Evolutionary conservation across 2,888 invertebrate species (phyloP).

Genomic region (Smittia aterrima): DNA sequence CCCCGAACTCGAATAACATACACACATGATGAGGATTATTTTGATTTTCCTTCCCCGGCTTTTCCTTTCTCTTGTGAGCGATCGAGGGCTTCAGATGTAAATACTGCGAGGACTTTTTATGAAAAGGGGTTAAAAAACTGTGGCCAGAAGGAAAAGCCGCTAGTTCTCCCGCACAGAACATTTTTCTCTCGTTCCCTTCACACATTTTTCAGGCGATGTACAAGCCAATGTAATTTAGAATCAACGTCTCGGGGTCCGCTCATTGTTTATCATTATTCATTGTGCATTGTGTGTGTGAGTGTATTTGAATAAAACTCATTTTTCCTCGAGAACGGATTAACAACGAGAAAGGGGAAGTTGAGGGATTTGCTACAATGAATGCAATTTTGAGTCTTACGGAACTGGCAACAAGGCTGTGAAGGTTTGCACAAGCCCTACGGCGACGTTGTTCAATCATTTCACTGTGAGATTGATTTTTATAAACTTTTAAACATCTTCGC

Average conservation of each 20-base stretch:
- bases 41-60: neutral
- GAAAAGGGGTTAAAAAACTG: constrained; percentile 40
- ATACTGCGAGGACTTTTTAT: neutral
- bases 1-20: too few species aligned
- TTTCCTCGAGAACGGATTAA: neutral
- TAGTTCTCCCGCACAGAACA: constrained; percentile 37
- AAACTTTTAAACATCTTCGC: neutral
- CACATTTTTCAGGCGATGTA: neutral
- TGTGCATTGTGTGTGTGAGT: constrained; percentile 7
- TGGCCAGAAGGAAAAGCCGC: constrained; percentile 41
- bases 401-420: neutral
- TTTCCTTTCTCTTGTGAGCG: neutral
- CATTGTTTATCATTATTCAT: constrained; percentile 32
- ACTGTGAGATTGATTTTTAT: neutral
- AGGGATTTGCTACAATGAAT: constrained; percentile 8
- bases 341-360: neutral
- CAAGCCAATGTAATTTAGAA: constrained; percentile 29
- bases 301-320: constrained; percentile 15
- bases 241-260: constrained; percentile 12
- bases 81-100: constrained; percentile 10
- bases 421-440: neutral
- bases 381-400: neutral
- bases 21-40: constrained; percentile 25
- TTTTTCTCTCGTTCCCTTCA: neutral
- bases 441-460: neutral